Base-by-base conservation (phyloP, 1,140 invertebrate genomes). In the Fragariocoptes setiger region DNA sequence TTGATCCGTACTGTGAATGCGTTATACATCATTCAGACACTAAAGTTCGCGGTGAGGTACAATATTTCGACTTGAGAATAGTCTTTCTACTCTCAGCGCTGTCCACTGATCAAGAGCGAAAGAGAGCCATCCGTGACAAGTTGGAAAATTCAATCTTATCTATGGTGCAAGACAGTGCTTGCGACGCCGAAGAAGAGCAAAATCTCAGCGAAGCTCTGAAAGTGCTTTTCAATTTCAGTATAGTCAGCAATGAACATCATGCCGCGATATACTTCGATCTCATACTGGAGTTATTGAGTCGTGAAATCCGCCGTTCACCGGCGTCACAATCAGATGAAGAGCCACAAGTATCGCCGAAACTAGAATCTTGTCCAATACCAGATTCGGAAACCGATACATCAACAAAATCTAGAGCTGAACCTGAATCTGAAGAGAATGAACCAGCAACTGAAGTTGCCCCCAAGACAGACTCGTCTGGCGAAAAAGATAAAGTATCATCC, bases 31-130 rank as follows among this genome's bases (percentile, higher is more conserved):
- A 19, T 21, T 13, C 21, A 36, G 3, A 17, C 18, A 44, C 17
- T 17, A 17, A 25, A 40, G 19, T 39, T 20, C 17, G 19, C 2
- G 21, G 0, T 42, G 20, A 39, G 43, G 44, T 56, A 38, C 54
- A 63, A 60, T 69, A 74, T 49, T 88, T 74, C 61, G 74, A 86
- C 51, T 70, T 83, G 62, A 73, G 77, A 58, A 61, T 86, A 42
- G 55, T 90, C 37, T 90, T 88, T 55, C 62, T 90, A 20, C 60
- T 85, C 31, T 80, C 79, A 20, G 80, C 78, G 14, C 55, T 83
- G 19, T 71, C 71, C 53, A 56, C 65, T 37, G 60, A 22, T 36
- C 25, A 44, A 44, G 25, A 35, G 37, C 4, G 14, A 21, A 15
- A 15, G 15, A 13, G 21, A 25, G 20, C 22, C 19, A 17, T 19